Evolutionary conservation across 2,888 invertebrate genomes (phyloP).

Genomic region (Dryocosmus kuriphilus): DNA sequence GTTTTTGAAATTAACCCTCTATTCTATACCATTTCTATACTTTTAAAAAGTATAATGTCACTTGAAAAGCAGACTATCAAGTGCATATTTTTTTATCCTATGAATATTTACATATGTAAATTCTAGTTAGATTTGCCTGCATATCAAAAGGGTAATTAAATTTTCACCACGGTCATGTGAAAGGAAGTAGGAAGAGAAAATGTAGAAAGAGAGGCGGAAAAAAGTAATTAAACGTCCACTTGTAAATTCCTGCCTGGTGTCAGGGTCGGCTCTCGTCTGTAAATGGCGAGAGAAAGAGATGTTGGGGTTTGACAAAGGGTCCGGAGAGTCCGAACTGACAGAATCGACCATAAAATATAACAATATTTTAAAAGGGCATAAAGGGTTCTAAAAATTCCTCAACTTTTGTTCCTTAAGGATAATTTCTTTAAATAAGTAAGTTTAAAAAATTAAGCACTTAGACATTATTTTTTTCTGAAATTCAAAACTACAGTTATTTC

Average conservation of each 20-base stretch:
- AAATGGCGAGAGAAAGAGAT: constrained; percentile 42
- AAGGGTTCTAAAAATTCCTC: neutral
- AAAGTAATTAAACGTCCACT: constrained; percentile 58
- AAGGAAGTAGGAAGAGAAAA: constrained; percentile 38
- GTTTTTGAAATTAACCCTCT: too few relatives aligned
- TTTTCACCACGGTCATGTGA: constrained; percentile 10
- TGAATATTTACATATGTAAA: constrained; percentile 23
- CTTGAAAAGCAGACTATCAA: neutral
- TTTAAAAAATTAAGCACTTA: too few relatives aligned
- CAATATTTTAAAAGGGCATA: neutral
- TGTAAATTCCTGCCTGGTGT: constrained; percentile 56
- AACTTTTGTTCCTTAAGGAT: neutral
- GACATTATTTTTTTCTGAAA: too few relatives aligned
- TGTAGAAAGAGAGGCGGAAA: constrained; percentile 40
- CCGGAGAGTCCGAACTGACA: neutral
- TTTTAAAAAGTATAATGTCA: too few relatives aligned
- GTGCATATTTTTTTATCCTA: neutral
- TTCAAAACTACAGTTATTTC: too few relatives aligned
- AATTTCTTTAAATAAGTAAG: too few relatives aligned
- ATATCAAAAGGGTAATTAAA: constrained; percentile 34
- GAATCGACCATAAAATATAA: constrained; percentile 22
- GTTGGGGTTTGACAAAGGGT: constrained; percentile 26
- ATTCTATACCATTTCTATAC: too few relatives aligned
- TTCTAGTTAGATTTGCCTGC: constrained; percentile 16
- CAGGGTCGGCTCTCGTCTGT: constrained; percentile 34